phyloP scores from a whole-genome alignment of 1,140 invertebrate genomes.

The Psilanteris sp. region DNA sequence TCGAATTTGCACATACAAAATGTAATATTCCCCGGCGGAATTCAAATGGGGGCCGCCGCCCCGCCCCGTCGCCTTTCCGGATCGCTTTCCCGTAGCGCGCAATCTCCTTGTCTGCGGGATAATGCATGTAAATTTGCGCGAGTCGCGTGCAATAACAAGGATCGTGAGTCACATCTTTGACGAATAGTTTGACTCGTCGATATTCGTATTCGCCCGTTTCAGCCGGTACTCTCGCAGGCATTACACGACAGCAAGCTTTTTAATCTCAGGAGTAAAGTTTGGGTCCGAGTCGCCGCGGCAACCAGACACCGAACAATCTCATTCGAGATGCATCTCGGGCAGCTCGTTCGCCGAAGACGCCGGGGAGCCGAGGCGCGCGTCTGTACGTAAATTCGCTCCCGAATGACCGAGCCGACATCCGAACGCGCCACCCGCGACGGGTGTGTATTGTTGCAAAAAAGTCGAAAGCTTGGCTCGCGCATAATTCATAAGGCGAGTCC shows the following conservation, averaged over 20 bases:
- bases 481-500: conserved; percentile 53
- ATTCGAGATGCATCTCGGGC: conserved; percentile 66
- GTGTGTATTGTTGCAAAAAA: conserved; percentile 49
- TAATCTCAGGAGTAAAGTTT: conserved; percentile 50
- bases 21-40: conserved; percentile 48
- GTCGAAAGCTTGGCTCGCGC: conserved; percentile 16
- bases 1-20: conserved; percentile 57
- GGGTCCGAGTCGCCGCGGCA: conserved; percentile 22
- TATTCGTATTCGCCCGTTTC: conserved; percentile 40
- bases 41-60: conserved; percentile 13
- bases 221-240: conserved; percentile 29
- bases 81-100: conserved; percentile 3
- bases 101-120: conserved; percentile 27
- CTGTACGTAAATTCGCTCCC: conserved; percentile 46
- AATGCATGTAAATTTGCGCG: conserved; percentile 49
- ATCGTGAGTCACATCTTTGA: conserved; percentile 56
- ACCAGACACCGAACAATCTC: conserved; percentile 49
- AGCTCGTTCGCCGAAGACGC: conserved; percentile 57
- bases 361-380: conserved; percentile 14
- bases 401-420: conserved; percentile 34
- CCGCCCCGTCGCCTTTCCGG: background rate
- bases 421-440: conserved; percentile 33
- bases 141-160: conserved; percentile 48
- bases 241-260: conserved; percentile 30
- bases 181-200: conserved; percentile 45